phyloP scores from a whole-genome alignment of 2,113 vertebrate genomes.

The Genyomyrus donnyi region DNA sequence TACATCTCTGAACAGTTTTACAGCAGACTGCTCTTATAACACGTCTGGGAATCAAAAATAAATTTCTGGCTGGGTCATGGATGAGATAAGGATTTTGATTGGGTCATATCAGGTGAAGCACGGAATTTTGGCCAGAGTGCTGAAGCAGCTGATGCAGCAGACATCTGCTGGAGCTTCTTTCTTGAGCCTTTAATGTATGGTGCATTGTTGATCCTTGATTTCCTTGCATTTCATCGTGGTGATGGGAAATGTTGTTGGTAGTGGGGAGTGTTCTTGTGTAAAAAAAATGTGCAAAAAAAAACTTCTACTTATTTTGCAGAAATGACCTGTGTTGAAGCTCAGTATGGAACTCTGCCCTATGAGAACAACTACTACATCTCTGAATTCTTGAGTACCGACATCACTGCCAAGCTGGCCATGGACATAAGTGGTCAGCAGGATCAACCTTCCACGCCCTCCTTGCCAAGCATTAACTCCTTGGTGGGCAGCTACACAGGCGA shows the following conservation, averaged over 20 bases:
- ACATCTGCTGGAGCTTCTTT: neutral
- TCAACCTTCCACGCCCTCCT: constrained; percentile 64
- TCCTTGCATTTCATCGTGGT: neutral
- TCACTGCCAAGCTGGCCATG: constrained; percentile 73
- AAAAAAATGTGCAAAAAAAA: neutral
- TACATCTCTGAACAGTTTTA: constrained; percentile 18
- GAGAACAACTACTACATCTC: constrained; percentile 64
- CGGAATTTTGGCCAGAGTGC: neutral
- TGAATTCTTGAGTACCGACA: constrained; percentile 73
- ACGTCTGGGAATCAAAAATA: neutral
- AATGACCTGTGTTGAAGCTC: constrained; percentile 93
- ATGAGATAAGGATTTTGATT: neutral
- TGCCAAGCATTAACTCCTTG: constrained; percentile 91
- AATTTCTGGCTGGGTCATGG: neutral
- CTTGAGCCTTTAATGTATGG: neutral
- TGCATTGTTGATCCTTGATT: neutral
- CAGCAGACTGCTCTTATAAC: neutral
- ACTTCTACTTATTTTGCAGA: constrained; percentile 48
- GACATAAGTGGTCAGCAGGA: constrained; percentile 71
- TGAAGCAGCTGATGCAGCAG: neutral
- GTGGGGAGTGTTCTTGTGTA: neutral
- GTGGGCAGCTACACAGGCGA: constrained; percentile 80
- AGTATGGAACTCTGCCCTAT: constrained; percentile 68
- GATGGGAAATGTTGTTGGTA: neutral
- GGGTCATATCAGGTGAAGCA: neutral